Evolutionary conservation across 2,888 invertebrate genomes (phyloP), one percentile per base, ranked within the genome.

Genomic region (Chalcosyrphus nemorum): DNA sequence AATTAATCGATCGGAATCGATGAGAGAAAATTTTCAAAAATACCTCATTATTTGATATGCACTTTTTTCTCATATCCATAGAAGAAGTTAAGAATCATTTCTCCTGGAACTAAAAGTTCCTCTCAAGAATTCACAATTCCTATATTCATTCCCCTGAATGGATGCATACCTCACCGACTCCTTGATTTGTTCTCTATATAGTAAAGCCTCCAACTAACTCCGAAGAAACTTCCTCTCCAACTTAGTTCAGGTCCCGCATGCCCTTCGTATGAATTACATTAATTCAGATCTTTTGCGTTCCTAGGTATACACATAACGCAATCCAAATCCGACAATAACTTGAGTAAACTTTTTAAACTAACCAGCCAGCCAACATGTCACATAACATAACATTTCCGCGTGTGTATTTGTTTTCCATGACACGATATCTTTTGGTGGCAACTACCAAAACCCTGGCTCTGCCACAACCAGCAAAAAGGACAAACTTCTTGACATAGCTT

Each of bases 401-500:
- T 76, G 68, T 47, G 61, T 59, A 50, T 59, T 52, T 56, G 41
- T 65, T 57, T 66, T 21, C 19, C 7, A 54, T 21, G 32, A 15
- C 21, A 32, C 19, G 19, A 61, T 43, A 65, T 74, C 52, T 72
- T 78, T 74, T 65, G 63, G 35, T 54, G 59, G 52, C 17, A 68
- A 59, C 66, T 21, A 27, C 29, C 13, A 19, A 27, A 66, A 32
- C 52, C 35, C 3, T 24, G 24, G 24, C 24, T 24, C 24, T 4
- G 3, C 4, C 24, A 24, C n/a, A 50, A 47, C 13, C 77, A 59
- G 61, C 59, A 66, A 72, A n/a, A 72, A 82, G 82, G 66, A 66
- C 82, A 54, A 82, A 82, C 82, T 82, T 82, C 78, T 81, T 71
- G 63, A 57, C 71, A 72, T 61, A 52, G 43, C 52, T 59, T 27